These are phyloP conservation scores for Polyommatus iphigenia DNA, from an alignment of 2,888 invertebrate genomes.

Conservation along the genomic window DNA sequence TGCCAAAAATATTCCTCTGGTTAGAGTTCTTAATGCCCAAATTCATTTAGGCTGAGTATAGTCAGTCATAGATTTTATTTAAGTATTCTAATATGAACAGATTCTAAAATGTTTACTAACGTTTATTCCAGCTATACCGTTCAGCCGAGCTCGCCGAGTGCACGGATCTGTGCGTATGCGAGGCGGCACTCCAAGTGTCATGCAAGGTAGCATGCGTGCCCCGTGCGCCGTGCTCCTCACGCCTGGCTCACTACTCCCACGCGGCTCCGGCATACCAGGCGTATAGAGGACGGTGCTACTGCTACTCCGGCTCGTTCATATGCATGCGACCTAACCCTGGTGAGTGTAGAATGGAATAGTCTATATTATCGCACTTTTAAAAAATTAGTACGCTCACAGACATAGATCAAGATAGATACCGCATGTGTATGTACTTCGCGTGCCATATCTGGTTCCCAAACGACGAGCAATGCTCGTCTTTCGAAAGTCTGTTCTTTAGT, in stretches of 20 bases:
- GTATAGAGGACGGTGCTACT: conserved; percentile 92
- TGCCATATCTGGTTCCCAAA: too few species aligned
- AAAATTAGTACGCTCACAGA: too few species aligned
- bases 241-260: conserved; percentile 94
- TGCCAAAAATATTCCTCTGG: too few species aligned
- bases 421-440: too few species aligned
- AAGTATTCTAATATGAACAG: too few species aligned
- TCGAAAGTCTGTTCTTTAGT: too few species aligned
- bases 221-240: conserved; percentile 91
- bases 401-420: too few species aligned
- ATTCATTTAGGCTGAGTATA: too few species aligned
- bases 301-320: conserved; percentile 94
- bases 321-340: conserved; percentile 90
- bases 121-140: conserved; percentile 83
- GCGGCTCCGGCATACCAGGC: conserved; percentile 95
- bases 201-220: conserved; percentile 95
- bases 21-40: too few species aligned
- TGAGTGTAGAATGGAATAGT: conserved; percentile 42
- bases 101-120: too few species aligned
- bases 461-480: too few species aligned
- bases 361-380: neutral
- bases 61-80: too few species aligned
- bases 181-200: conserved; percentile 86
- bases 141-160: conserved; percentile 92
- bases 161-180: conserved; percentile 94